phyloP scores from a whole-genome alignment of 2,888 invertebrate genomes.

The Aspidiotus destructor region DNA sequence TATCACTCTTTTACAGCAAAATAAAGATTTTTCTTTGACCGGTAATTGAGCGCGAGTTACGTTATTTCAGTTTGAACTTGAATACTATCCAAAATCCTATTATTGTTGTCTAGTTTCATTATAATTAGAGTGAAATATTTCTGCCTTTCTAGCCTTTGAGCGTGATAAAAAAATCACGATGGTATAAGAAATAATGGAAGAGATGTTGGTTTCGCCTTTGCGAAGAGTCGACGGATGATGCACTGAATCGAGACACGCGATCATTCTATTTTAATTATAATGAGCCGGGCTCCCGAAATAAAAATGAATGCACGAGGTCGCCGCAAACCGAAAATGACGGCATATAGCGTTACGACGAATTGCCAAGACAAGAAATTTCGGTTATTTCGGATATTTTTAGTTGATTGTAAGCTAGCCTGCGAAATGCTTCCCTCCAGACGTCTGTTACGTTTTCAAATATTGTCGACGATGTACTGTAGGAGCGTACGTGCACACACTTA shows the following conservation, averaged over 20 bases:
- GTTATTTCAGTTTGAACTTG: too few relatives aligned
- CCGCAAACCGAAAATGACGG: slow-evolving; percentile 2
- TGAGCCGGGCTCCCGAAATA: slow-evolving; percentile 2
- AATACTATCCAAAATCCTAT: too few relatives aligned
- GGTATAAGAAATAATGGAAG: too few relatives aligned
- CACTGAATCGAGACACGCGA: slow-evolving; percentile 4
- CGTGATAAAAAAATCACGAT: too few relatives aligned
- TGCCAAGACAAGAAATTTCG: slow-evolving; percentile 1
- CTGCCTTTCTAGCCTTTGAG: too few relatives aligned
- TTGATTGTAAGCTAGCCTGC: background rate
- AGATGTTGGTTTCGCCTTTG: background rate
- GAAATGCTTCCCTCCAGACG: background rate
- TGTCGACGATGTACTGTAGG: background rate
- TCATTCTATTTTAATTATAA: slow-evolving; percentile 4
- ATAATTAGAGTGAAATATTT: too few relatives aligned
- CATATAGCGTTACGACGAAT: background rate
- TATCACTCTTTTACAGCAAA: too few relatives aligned
- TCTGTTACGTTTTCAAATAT: background rate
- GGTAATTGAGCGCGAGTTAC: too few relatives aligned
- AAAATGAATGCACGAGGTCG: slow-evolving; percentile 1
- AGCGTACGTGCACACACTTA: slow-evolving; percentile 2
- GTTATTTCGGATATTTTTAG: slow-evolving; percentile 1
- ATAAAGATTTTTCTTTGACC: too few relatives aligned
- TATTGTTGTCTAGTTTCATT: too few relatives aligned
- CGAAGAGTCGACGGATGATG: background rate